phyloP scores from a whole-genome alignment of 2,888 invertebrate species.

The Rapana venosa region DNA sequence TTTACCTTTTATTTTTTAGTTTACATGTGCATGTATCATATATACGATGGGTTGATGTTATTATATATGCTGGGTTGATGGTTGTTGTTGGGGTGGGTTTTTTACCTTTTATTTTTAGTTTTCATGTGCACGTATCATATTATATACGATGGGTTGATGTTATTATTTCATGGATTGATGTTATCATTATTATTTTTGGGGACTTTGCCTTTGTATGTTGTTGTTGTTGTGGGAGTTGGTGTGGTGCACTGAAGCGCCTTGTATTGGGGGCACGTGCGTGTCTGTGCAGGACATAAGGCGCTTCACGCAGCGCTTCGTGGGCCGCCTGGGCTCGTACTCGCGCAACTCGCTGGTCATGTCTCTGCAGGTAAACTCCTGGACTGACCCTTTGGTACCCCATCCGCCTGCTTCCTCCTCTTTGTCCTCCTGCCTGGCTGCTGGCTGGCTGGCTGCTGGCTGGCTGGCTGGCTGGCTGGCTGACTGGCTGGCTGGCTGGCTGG shows the following conservation, averaged over 20 bases:
- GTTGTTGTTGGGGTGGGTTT: too few relatives aligned
- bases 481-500: too few relatives aligned
- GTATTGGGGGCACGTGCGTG: background rate
- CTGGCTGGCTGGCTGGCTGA: too few relatives aligned
- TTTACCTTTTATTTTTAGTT: too few relatives aligned
- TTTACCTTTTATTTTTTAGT: too few relatives aligned
- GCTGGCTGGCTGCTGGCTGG: too few relatives aligned
- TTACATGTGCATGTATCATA: too few relatives aligned
- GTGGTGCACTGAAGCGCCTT: background rate
- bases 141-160: too few relatives aligned
- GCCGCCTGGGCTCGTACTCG: slow-evolving; percentile 52
- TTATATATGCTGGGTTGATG: too few relatives aligned
- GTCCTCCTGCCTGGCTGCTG: background rate
- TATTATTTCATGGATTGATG: too few relatives aligned
- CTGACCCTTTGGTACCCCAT: background rate
- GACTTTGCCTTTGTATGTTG: background rate
- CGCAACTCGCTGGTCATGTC: slow-evolving; percentile 52
- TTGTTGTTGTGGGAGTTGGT: background rate
- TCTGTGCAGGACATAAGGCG: slow-evolving; percentile 52
- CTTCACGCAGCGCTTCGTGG: slow-evolving; percentile 53
- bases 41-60: too few relatives aligned
- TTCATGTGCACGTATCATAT: too few relatives aligned
- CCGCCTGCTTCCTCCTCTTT: background rate
- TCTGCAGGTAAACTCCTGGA: slow-evolving; percentile 52
- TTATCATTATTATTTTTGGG: background rate